Conservation (phyloP, 2,888 invertebrate genomes). For the Atethmia centrago region DNA sequence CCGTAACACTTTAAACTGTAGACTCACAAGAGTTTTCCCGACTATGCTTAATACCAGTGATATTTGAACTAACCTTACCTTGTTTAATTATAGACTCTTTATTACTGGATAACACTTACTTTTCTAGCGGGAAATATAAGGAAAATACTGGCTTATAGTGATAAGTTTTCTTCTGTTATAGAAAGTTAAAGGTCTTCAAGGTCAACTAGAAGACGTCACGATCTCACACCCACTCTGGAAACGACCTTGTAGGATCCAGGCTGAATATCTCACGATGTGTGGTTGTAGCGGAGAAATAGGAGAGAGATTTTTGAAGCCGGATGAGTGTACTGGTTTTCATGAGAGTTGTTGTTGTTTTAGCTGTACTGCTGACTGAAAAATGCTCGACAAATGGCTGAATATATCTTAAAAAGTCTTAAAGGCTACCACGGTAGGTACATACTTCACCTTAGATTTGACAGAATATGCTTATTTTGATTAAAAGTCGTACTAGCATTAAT, state of each 20-base stretch:
- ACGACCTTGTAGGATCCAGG: neutral
- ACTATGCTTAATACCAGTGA: constrained; percentile 33
- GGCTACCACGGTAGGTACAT: neutral
- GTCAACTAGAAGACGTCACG: constrained; percentile 40
- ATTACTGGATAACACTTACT: constrained; percentile 9
- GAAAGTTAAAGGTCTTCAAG: constrained; percentile 34
- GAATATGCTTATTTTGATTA: no score
- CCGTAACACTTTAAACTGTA: constrained; percentile 31
- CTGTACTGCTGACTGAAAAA: no score
- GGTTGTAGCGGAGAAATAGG: neutral
- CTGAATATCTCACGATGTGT: neutral
- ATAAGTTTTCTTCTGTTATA: neutral
- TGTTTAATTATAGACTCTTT: constrained; percentile 8
- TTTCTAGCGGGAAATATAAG: constrained; percentile 16
- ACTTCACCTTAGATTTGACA: neutral
- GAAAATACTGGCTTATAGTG: constrained; percentile 8
- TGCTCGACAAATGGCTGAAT: neutral
- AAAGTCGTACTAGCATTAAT: no score
- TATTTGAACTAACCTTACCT: constrained; percentile 41
- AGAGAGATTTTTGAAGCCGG: neutral
- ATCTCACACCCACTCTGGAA: constrained; percentile 15
- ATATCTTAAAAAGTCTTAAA: neutral
- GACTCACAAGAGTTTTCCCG: constrained; percentile 41
- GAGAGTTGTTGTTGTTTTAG: neutral
- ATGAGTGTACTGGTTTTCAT: no score